Conservation (phyloP, 1,140 invertebrate genomes). For the Amphibalanus amphitrite region DNA sequence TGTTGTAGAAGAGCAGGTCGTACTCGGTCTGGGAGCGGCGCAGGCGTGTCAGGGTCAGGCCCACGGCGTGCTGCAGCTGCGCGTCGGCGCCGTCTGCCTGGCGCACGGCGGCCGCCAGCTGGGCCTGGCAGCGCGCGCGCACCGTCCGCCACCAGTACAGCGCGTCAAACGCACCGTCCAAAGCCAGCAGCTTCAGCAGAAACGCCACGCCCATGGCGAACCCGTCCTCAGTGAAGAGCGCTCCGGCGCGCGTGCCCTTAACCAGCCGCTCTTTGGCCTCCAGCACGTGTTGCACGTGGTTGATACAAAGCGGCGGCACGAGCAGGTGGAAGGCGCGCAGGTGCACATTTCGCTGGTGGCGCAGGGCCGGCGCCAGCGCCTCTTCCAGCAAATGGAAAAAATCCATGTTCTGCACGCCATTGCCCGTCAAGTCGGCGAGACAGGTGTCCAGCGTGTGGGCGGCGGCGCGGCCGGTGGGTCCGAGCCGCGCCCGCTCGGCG, state of each 20-base stretch:
- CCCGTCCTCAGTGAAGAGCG: conserved; percentile 92
- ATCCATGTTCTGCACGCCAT: conserved; percentile 82
- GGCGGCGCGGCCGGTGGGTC: conserved; percentile 40
- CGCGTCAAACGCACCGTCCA: conserved; percentile 66
- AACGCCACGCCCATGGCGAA: conserved; percentile 87
- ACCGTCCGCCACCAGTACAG: conserved; percentile 76
- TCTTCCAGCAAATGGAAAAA: conserved; percentile 84
- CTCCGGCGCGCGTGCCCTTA: conserved; percentile 60
- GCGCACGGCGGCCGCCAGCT: conserved; percentile 13
- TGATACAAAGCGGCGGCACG: conserved; percentile 80
- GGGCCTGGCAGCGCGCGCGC: conserved; percentile 28
- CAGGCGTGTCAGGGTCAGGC: conserved; percentile 47
- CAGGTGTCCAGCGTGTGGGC: conserved; percentile 56
- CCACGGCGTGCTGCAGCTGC: conserved; percentile 81
- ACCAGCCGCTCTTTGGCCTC: conserved; percentile 80
- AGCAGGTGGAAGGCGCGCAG: conserved; percentile 87
- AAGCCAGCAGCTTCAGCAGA: conserved; percentile 42
- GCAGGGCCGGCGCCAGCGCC: conserved; percentile 76
- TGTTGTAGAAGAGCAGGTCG: conserved; percentile 71
- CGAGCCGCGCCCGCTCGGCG: conserved; percentile 29
- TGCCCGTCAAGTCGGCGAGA: conserved; percentile 56
- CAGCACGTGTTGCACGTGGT: conserved; percentile 85
- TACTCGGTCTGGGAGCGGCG: conserved; percentile 49
- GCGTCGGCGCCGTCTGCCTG: conserved; percentile 36
- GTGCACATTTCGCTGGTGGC: conserved; percentile 70